phyloP scores from a whole-genome alignment of 2,113 vertebrate genomes.

The Lasiurus borealis region DNA sequence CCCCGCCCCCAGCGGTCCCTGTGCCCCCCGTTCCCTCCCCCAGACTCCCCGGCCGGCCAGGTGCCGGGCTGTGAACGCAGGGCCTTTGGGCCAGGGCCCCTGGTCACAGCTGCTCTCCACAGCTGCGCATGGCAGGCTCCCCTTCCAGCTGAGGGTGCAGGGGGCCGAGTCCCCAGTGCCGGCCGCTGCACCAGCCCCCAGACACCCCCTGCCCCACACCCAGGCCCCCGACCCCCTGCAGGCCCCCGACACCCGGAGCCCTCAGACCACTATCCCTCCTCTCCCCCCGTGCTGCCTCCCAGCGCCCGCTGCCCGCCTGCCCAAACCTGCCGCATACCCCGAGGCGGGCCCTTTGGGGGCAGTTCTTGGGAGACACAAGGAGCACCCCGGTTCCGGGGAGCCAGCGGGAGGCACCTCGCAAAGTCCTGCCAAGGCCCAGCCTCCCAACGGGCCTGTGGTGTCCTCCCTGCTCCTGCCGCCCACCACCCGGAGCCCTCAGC shows the following conservation, averaged over 20 bases:
- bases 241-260: fast-evolving
- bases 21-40: fast-evolving
- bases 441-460: fast-evolving
- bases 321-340: fast-evolving
- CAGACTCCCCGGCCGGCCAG: fast-evolving
- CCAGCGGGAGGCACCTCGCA: not conserved
- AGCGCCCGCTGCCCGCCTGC: fast-evolving
- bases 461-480: fast-evolving
- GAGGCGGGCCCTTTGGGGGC: fast-evolving
- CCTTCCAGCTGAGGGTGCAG: not conserved
- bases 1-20: fast-evolving
- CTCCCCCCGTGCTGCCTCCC: fast-evolving
- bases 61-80: fast-evolving
- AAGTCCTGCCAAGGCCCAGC: fast-evolving
- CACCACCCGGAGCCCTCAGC: fast-evolving
- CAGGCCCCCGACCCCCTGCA: fast-evolving
- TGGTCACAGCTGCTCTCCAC: not conserved
- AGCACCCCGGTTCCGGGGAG: fast-evolving
- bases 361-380: too few relatives aligned
- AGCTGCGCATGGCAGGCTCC: fast-evolving
- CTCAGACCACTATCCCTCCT: not conserved
- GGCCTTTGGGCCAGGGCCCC: not conserved
- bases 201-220: fast-evolving
- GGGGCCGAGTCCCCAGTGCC: not conserved
- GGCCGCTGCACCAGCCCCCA: fast-evolving